phyloP scores from a whole-genome alignment of 2,888 invertebrate species.

The Helobdella robusta region DNA sequence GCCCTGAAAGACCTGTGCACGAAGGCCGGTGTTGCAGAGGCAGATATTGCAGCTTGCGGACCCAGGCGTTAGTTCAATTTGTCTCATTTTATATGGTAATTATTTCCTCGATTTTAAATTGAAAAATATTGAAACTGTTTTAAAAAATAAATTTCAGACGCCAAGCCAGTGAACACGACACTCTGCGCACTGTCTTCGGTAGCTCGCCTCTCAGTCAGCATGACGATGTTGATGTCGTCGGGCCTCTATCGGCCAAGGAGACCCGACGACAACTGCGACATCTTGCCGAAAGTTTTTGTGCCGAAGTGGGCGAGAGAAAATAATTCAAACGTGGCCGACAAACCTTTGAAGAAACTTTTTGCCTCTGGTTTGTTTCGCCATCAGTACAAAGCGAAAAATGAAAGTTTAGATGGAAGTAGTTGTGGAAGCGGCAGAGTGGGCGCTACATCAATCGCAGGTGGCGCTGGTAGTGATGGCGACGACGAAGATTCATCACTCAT shows the following conservation, averaged over 20 bases:
- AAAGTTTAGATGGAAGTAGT: not conserved
- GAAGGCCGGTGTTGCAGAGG: conserved; percentile 33
- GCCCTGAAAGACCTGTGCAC: conserved; percentile 35
- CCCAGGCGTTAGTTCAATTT: conserved; percentile 32
- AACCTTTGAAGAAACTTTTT: not conserved
- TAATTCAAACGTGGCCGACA: not conserved
- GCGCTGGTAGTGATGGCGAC: not conserved
- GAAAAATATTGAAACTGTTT: no score
- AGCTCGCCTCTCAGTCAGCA: conserved; percentile 34
- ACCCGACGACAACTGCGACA: conserved; percentile 25
- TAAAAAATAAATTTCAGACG: conserved; percentile 17
- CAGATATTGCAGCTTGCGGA: conserved; percentile 35
- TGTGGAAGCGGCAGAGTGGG: not conserved
- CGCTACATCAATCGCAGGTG: not conserved
- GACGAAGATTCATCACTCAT: conserved; percentile 12
- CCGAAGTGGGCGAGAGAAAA: not conserved
- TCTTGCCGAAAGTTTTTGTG: conserved; percentile 13
- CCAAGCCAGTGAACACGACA: conserved; percentile 32
- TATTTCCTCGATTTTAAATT: no score
- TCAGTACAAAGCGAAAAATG: not conserved
- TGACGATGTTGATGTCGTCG: conserved; percentile 38
- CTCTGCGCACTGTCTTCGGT: conserved; percentile 34
- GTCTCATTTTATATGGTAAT: not conserved
- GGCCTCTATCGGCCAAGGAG: conserved; percentile 29
- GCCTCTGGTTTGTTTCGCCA: not conserved